Conservation (phyloP, 2,888 invertebrate genomes). For the Temnothorax unifasciatus region DNA sequence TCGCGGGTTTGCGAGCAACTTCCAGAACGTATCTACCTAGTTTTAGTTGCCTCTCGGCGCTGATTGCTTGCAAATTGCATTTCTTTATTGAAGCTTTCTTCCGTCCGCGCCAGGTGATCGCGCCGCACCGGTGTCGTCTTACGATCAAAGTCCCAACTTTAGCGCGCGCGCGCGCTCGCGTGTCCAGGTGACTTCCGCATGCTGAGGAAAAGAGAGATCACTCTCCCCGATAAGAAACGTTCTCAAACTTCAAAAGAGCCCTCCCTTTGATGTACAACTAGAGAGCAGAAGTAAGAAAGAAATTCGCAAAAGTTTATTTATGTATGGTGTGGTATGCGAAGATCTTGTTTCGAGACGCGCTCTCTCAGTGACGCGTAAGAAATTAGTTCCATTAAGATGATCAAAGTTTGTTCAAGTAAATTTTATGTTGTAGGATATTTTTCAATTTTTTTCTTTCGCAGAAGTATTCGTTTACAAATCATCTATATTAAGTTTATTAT, state of each 20-base stretch:
- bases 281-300: constrained; percentile 17
- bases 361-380: not conserved
- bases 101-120: constrained; percentile 61
- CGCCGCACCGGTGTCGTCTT: constrained; percentile 63
- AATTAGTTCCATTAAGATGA: constrained; percentile 31
- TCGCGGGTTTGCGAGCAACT: constrained; percentile 80
- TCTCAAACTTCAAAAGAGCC: constrained; percentile 28
- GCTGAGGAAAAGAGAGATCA: constrained; percentile 2
- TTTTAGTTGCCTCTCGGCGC: constrained; percentile 80
- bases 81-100: constrained; percentile 73
- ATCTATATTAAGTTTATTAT: not conserved
- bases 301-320: constrained; percentile 38
- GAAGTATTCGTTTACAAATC: not conserved
- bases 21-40: constrained; percentile 76
- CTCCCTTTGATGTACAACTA: constrained; percentile 22
- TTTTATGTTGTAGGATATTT: not conserved
- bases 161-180: not conserved
- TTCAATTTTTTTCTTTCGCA: not conserved
- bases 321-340: constrained; percentile 5
- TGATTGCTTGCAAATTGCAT: constrained; percentile 82
- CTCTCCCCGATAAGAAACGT: constrained; percentile 8
- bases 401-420: constrained; percentile 5
- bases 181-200: constrained; percentile 6
- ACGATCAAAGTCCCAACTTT: constrained; percentile 63
- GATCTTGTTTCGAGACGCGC: constrained; percentile 15